phyloP scores from a whole-genome alignment of 2,888 invertebrate species.

The Cepaea hortensis region DNA sequence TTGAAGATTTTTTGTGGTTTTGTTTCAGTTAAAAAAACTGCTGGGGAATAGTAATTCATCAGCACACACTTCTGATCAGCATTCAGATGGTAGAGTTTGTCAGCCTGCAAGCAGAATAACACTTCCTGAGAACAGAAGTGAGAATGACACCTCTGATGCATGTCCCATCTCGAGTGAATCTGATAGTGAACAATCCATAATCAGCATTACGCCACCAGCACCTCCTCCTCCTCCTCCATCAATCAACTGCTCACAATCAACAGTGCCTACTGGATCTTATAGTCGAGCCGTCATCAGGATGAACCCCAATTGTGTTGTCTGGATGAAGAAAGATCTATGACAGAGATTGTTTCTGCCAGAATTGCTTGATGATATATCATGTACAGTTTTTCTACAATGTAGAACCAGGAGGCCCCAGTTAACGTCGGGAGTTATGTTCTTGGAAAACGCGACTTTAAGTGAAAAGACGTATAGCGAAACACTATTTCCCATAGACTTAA shows the following conservation, averaged over 20 bases:
- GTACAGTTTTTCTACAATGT: no score
- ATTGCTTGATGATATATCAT: no score
- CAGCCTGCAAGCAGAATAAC: neutral
- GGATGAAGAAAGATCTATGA: constrained; percentile 66
- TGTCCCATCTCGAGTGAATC: neutral
- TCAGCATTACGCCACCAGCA: constrained; percentile 41
- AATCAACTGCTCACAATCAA: neutral
- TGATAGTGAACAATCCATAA: neutral
- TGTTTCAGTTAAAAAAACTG: constrained; percentile 38
- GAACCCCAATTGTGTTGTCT: constrained; percentile 63
- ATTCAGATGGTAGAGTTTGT: neutral
- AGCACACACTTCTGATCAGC: neutral
- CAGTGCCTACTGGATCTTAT: neutral
- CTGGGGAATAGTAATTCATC: constrained; percentile 11
- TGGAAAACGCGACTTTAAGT: no score
- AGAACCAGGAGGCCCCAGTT: no score
- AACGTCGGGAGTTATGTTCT: no score
- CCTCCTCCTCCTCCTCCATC: constrained; percentile 47
- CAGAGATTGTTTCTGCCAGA: neutral
- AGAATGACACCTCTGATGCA: neutral
- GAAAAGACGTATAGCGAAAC: no score
- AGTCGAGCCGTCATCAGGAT: constrained; percentile 52
- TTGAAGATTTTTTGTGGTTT: neutral
- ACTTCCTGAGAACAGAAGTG: neutral
- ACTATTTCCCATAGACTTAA: no score